These are phyloP conservation scores for Sciurus niger DNA, from an alignment of 2,113 vertebrate species.

Conservation along the genomic window DNA sequence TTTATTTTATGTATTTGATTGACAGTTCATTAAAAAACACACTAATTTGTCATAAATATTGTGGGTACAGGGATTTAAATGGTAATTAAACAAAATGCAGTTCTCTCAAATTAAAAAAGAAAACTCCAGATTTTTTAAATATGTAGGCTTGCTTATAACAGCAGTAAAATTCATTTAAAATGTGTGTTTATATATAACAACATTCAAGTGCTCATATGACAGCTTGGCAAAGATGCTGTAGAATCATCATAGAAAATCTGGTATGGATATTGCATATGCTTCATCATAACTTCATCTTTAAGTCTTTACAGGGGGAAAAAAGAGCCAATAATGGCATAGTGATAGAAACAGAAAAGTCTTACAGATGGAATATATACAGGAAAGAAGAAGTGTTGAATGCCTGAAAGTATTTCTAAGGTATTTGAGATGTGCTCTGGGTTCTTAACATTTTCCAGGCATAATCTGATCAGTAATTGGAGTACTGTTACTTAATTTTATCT, in stretches of 20 bases:
- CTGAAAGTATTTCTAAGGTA: neutral
- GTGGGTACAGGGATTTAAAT: slow-evolving; percentile 19
- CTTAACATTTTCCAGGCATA: neutral
- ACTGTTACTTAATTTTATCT: neutral
- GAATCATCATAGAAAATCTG: slow-evolving; percentile 54
- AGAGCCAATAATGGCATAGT: neutral
- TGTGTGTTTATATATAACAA: slow-evolving; percentile 62
- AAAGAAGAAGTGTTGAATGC: neutral
- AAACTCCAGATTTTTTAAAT: slow-evolving; percentile 59
- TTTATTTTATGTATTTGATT: slow-evolving; percentile 49
- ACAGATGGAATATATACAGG: neutral
- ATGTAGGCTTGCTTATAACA: slow-evolving; percentile 44
- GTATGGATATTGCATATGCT: neutral
- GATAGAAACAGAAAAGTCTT: neutral
- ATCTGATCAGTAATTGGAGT: neutral
- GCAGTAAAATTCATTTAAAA: slow-evolving; percentile 60
- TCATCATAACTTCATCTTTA: slow-evolving; percentile 11
- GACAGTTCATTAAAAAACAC: slow-evolving; percentile 65
- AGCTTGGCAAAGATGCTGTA: slow-evolving; percentile 31
- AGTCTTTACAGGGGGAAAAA: neutral
- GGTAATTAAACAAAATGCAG: slow-evolving; percentile 62
- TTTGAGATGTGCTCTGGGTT: neutral
- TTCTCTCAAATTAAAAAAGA: slow-evolving; percentile 42
- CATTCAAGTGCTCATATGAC: slow-evolving; percentile 54
- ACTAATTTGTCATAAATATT: slow-evolving; percentile 61